Evolutionary conservation across 2,888 invertebrate genomes (phyloP).

Genomic region (Acrocera orbiculus): DNA sequence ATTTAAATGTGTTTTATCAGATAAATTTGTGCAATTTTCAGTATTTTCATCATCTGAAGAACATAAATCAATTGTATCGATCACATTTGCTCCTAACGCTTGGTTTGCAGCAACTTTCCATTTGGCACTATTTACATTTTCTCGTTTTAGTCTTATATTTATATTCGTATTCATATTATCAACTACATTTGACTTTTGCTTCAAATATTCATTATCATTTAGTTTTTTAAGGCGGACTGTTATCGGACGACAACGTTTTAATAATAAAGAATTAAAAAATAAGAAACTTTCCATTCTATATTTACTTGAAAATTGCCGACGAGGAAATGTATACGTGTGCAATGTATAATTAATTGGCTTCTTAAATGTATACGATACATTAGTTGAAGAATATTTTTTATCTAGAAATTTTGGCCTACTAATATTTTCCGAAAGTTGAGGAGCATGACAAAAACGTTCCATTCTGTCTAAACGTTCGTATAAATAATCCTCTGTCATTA

Average conservation of each 20-base stretch:
- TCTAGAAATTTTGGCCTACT: constrained; percentile 22
- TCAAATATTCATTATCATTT: constrained; percentile 15
- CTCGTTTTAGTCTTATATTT: no score
- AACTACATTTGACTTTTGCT: neutral
- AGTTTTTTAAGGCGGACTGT: constrained; percentile 27
- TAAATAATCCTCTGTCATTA: constrained; percentile 31
- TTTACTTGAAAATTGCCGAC: constrained; percentile 25
- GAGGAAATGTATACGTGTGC: constrained; percentile 27
- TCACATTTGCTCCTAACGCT: constrained; percentile 27
- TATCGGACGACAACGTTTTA: constrained; percentile 29
- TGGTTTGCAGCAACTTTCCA: no score
- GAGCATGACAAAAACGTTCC: constrained; percentile 34
- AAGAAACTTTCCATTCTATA: constrained; percentile 24
- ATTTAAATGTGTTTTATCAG: neutral
- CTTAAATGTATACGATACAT: constrained; percentile 24
- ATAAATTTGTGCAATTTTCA: neutral
- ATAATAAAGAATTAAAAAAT: constrained; percentile 23
- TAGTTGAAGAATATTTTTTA: constrained; percentile 17
- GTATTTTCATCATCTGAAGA: constrained; percentile 42
- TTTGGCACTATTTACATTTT: no score
- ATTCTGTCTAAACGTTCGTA: constrained; percentile 35
- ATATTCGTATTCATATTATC: no score
- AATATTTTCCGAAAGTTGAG: constrained; percentile 19
- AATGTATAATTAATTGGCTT: constrained; percentile 19
- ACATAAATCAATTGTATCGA: constrained; percentile 47